Base-by-base conservation (phyloP, 1,140 invertebrate species). In the Zaprionus kolodkinae region DNA sequence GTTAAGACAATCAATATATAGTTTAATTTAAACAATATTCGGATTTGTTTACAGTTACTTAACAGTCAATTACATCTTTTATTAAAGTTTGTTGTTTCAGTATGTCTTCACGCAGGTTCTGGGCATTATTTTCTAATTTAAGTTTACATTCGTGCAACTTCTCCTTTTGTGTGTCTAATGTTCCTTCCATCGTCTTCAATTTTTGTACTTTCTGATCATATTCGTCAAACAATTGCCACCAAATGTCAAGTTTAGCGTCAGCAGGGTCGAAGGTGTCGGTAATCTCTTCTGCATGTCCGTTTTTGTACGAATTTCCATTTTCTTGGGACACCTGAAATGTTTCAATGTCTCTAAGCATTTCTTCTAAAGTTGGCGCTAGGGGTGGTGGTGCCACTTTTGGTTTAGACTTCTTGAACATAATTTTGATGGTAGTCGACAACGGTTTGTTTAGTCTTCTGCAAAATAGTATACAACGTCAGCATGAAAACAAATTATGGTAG, bases 361-460 rank as follows among this genome's bases (percentile, higher is more conserved):
- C 86, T 1, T 85, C 90, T 6, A 88, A 33, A 11, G 68, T 79
- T 6, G 90, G 90, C 0, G 90, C 74, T 36, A 69, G 27, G 1
- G 90, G 90, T 9, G 83, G 83, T 6, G 86, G 79, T 15, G 78
- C 76, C 3, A 69, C 55, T 66, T 88, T 76, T 21, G 81, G 72
- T 60, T 90, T 91, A 1, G 83, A 67, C 61, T 79, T 91, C 52
- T 78, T 91, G 21, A 91, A 91, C 90, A 91, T 91, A 45, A 38
- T 33, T 13, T 91, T 45, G 33, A 25, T 11, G 0, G 2, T n/a
- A n/a, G 11, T 72, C 40, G 7, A 15, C n/a, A 17, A 2, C 12
- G 25, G 1, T 17, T 70, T 59, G 9, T 6, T 27, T 45, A 38
- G 15, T 27, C n/a, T 61, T 9, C 67, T 61, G 33, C 4, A 43